Percentiles rank a stretch among this genome's conserved stretches.
Conservation (phyloP, 2,797 vertebrate genomes). For the Limosa lapponica region DNA sequence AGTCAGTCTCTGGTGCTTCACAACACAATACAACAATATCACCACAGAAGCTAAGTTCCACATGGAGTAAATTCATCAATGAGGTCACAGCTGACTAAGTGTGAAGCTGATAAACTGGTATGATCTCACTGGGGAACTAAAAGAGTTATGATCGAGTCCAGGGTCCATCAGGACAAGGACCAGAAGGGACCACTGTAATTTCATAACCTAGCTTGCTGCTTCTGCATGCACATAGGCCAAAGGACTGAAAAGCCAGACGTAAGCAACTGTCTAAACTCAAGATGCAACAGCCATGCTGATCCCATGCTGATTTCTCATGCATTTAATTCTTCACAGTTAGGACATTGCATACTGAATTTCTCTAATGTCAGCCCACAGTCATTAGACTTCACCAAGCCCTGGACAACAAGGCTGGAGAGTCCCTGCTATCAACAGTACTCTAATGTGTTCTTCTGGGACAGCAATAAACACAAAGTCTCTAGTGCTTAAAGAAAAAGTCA, state of each 20-base stretch:
- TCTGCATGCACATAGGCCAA: background rate
- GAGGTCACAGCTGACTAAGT: background rate
- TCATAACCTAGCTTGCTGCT: background rate
- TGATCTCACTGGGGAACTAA: background rate
- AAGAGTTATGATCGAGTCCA: rapidly evolving
- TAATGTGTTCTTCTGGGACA: background rate
- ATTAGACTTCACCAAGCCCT: background rate
- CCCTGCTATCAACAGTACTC: background rate
- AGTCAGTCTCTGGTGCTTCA: background rate
- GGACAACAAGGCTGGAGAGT: background rate
- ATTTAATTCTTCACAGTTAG: background rate
- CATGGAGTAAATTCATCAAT: background rate
- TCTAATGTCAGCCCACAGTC: background rate
- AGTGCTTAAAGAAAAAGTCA: background rate
- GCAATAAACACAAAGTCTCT: background rate
- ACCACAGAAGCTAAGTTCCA: background rate
- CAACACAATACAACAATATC: background rate
- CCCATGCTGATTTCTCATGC: background rate
- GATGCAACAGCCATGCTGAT: background rate
- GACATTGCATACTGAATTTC: background rate
- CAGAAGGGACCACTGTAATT: background rate
- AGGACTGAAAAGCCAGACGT: background rate
- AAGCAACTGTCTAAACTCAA: background rate
- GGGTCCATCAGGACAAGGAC: background rate
- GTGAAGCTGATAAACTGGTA: background rate